phyloP scores from a whole-genome alignment of 2,888 invertebrate genomes.

The Sericinus montela region DNA sequence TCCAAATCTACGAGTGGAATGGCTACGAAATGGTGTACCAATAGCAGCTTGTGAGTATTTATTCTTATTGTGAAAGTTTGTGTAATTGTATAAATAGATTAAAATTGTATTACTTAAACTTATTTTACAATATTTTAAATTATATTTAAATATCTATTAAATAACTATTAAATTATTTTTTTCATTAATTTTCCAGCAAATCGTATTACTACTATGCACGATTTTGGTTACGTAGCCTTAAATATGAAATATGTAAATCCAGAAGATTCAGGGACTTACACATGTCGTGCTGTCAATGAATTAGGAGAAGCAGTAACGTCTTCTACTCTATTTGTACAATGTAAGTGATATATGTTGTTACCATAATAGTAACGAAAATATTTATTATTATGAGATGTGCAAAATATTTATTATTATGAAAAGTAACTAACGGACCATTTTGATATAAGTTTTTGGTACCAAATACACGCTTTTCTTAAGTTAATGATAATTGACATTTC shows the following conservation, averaged over 20 bases:
- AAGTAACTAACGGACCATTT: no score
- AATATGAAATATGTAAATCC: constrained; percentile 97
- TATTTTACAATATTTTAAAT: no score
- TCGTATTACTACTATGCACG: constrained; percentile 95
- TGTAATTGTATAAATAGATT: neutral
- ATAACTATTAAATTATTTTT: no score
- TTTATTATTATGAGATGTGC: no score
- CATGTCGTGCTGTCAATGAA: constrained; percentile 94
- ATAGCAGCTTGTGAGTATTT: constrained; percentile 89
- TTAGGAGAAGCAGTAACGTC: constrained; percentile 97
- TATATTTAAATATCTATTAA: no score
- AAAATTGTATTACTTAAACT: no score
- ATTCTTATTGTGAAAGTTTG: neutral
- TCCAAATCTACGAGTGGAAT: constrained; percentile 94
- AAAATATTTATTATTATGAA: no score
- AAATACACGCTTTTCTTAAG: no score
- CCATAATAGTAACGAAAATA: no score
- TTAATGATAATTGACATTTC: no score
- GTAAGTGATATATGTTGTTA: constrained; percentile 78
- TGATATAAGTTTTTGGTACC: no score
- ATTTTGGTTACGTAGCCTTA: constrained; percentile 97
- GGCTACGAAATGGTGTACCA: constrained; percentile 94
- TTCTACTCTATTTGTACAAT: constrained; percentile 93
- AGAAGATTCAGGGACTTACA: constrained; percentile 98
- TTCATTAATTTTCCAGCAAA: constrained; percentile 85